These are phyloP conservation scores for Acanthiza pusilla DNA, from an alignment of 2,797 vertebrate species.

Conservation along the genomic window DNA sequence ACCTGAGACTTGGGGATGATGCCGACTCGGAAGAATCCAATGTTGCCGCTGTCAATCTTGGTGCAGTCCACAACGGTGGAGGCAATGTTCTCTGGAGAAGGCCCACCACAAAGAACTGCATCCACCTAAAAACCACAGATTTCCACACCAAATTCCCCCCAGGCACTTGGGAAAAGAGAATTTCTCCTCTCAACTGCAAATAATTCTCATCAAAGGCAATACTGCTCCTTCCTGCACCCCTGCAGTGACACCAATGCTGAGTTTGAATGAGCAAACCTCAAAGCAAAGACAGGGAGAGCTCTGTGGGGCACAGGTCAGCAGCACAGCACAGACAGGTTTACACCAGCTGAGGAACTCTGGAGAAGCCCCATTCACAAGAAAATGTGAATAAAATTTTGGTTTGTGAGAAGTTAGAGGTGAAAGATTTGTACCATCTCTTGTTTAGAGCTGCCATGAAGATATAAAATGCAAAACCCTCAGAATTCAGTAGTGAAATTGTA, in stretches of 20 bases:
- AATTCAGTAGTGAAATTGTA: neutral
- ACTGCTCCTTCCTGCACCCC: neutral
- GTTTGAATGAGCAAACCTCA: neutral
- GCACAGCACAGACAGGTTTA: neutral
- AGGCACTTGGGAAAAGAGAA: neutral
- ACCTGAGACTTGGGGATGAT: conserved; percentile 89
- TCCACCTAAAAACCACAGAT: conserved; percentile 77
- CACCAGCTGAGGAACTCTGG: neutral
- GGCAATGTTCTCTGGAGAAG: conserved; percentile 89
- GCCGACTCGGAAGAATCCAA: conserved; percentile 88
- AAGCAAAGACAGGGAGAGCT: neutral
- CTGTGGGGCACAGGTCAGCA: neutral
- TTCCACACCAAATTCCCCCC: neutral
- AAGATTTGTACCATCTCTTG: neutral
- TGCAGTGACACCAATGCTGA: neutral
- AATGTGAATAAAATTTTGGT: neutral
- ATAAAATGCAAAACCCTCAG: neutral
- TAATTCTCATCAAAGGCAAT: neutral
- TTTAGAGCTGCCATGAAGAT: neutral
- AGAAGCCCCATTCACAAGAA: neutral
- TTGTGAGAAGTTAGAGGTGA: neutral
- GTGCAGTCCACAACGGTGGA: conserved; percentile 93
- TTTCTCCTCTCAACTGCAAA: neutral
- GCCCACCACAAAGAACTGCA: conserved; percentile 86
- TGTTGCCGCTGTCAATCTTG: conserved; percentile 81